A percentile compares a stretch with the other conserved stretches of the same genome.
Conservation (phyloP, 2,888 invertebrate species). For the Diarsia brunnea region DNA sequence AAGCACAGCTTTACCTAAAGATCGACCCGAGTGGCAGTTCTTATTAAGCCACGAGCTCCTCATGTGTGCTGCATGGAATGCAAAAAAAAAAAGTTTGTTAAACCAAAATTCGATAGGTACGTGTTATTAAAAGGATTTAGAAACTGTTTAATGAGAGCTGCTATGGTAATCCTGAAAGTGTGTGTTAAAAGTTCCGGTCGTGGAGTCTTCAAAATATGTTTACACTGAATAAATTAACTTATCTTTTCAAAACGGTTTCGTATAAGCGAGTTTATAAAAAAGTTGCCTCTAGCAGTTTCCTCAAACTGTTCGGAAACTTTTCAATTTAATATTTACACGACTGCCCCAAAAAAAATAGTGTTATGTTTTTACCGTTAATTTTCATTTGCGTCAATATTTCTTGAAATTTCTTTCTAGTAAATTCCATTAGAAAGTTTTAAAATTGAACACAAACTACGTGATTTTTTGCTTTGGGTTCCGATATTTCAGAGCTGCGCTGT, state of each 20-base stretch:
- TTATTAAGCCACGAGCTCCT: no score
- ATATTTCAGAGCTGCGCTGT: no score
- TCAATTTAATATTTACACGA: conserved; percentile 1
- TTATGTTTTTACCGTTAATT: no score
- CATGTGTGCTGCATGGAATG: no score
- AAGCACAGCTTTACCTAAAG: no score
- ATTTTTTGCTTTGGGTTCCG: no score
- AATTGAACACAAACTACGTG: neutral
- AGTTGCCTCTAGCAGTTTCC: neutral
- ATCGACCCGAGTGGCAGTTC: no score
- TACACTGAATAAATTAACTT: neutral
- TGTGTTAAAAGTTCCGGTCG: neutral
- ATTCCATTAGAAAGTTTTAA: neutral
- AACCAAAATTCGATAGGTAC: no score
- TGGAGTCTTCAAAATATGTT: neutral
- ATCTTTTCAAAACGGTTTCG: neutral
- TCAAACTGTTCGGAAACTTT: neutral
- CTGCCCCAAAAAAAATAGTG: no score
- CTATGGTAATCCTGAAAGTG: neutral
- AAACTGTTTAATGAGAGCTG: neutral
- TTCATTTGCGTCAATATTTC: neutral
- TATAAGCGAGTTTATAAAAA: neutral
- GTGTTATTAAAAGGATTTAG: neutral
- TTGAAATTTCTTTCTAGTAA: conserved; percentile 8
- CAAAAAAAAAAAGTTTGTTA: no score